Evolutionary conservation across 2,797 vertebrate genomes (phyloP).

Genomic region (Urophycis tenuis): DNA sequence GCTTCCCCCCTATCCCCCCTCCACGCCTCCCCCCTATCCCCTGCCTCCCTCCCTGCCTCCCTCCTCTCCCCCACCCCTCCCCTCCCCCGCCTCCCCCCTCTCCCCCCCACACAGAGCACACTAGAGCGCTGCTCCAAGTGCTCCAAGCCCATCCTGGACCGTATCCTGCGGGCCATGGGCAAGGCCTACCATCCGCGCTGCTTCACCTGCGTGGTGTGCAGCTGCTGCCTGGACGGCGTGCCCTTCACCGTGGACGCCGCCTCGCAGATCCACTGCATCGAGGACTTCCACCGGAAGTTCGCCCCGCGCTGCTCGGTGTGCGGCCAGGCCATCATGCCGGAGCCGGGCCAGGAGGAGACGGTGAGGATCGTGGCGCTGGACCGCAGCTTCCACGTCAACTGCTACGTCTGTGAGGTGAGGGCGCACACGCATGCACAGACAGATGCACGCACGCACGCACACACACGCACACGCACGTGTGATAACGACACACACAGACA

Average conservation of each 20-base stretch:
- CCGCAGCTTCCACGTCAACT: constrained; percentile 86
- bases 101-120: constrained; percentile 67
- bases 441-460: neutral
- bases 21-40: no score
- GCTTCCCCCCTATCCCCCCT: neutral
- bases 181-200: constrained; percentile 87
- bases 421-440: neutral
- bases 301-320: constrained; percentile 87
- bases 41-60: no score
- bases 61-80: no score
- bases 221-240: constrained; percentile 82
- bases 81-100: no score
- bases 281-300: constrained; percentile 90
- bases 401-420: constrained; percentile 84
- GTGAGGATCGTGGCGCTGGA: constrained; percentile 87
- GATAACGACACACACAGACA: no score
- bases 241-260: constrained; percentile 88
- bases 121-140: constrained; percentile 86
- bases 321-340: constrained; percentile 85
- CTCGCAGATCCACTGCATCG: constrained; percentile 91
- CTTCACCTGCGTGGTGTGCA: constrained; percentile 84
- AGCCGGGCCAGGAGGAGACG: constrained; percentile 85
- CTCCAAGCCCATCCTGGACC: constrained; percentile 84
- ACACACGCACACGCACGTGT: neutral
- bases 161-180: constrained; percentile 87